Base-by-base conservation (phyloP, 2,888 invertebrate species). In the Ormia ochracea region DNA sequence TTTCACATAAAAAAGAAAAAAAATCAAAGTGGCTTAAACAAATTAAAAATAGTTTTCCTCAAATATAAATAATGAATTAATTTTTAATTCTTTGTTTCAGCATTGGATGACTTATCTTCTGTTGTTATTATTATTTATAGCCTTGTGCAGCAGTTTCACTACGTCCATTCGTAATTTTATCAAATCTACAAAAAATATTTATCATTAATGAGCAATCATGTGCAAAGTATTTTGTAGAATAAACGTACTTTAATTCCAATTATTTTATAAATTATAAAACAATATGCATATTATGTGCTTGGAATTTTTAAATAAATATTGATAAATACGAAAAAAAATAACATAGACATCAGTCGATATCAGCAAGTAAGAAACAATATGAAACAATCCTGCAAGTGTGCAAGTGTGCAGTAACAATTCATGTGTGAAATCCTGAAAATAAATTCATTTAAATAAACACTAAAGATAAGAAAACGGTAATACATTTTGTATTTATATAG, bases 401-500 rank as follows among this genome's bases (percentile, higher is more conserved):
- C 48, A 77, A 77, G 48, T 77, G 58, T 70, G 56, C 56, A 63
- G 56, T 48, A 63, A 26, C 63, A 63, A 77, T 63, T 77, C 56
- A 77, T 70, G 76, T 58, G 76, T 70, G 70, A 77, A 69, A 76
- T 31, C 56, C 69, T 48, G 19, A 69, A 69, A 41, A 23, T 36
- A 36, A 48, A 65, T 75, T 56, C 33, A 66, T 66, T 28, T 50
- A 41, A 28, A 38, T 17, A 43, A 69, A 45, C 54, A 31, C 10
- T 19, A 21, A 59, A 52, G 75, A 75, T 75, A 75, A 68, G 33
- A 52, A 1, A 6, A 17, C 23, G 19, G 14, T 14, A 48, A n/a
- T 26, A 26, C 48, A 28, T 6, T 17, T 59, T 9, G 2, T 31
- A 12, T 41, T n/a, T 5, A 14, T 17, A 14, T 1, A 65, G 10